phyloP scores from a whole-genome alignment of 2,797 vertebrate genomes.

The Coracias cyanogaster region DNA sequence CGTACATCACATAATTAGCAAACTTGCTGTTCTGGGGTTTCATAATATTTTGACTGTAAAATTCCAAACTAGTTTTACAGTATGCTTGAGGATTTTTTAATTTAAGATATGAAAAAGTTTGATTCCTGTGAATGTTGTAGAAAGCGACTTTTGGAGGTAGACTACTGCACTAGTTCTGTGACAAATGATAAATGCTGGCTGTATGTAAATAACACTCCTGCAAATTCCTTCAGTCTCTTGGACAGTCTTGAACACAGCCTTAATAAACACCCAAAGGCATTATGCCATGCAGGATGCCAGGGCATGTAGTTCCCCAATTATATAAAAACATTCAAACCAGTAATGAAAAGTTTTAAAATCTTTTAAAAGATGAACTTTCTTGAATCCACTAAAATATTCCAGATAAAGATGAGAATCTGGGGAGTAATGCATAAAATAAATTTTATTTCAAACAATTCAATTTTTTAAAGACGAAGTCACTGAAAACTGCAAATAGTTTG shows the following conservation, averaged over 20 bases:
- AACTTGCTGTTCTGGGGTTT: conserved; percentile 14
- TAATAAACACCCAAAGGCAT: not conserved
- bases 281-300: not conserved
- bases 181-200: not conserved
- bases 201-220: not conserved
- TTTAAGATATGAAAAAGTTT: not conserved
- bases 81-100: not conserved
- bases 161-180: not conserved
- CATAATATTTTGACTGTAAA: conserved; percentile 51
- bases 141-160: not conserved
- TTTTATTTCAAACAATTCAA: not conserved
- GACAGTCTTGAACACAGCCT: not conserved
- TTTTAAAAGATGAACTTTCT: not conserved
- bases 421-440: not conserved
- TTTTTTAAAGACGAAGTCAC: not conserved
- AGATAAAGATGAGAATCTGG: not conserved
- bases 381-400: not conserved
- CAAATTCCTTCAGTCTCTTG: not conserved
- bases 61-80: not conserved
- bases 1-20: conserved; percentile 43
- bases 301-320: not conserved
- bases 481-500: not conserved
- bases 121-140: not conserved
- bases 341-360: not conserved
- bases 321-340: not conserved